Evolutionary conservation across 2,888 invertebrate species (phyloP), one percentile per base, ranked within the genome.

Genomic region (Pyrocoelia pectoralis): DNA sequence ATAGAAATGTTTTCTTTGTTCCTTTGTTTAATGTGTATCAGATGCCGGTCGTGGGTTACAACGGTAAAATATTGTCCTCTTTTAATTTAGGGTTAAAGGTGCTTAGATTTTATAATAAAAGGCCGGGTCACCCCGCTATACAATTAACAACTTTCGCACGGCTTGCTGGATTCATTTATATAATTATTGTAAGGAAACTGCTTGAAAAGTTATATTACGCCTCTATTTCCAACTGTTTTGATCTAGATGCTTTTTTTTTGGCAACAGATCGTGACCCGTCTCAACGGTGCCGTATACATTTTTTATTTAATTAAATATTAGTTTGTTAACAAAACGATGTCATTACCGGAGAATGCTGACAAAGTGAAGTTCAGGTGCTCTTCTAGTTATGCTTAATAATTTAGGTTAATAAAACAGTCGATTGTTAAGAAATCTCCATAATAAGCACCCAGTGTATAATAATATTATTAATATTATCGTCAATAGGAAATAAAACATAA

Each of bases 131-230:
- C 40, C 50, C 28, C 50, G 56, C 58, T 41, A 13, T 50, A 58
- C 51, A 58, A 58, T 58, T 58, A 58, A 51, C 40, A 50, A 50
- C 24, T 50, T 58, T 58, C 58, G 58, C 58, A 51, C 58, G 58
- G 58, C 43, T 51, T 15, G 24, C 24, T 24, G 24, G 49, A 15
- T 49, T 38, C 28, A 49, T 48, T n/a, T n/a, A n/a, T n/a, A n/a
- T 49, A 56, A 49, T 56, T 49, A 56, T 48, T 18, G 38, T 43
- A 41, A 41, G 13, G 54, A 54, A 54, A 41, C 41, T 24, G 4
- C 24, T 24, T 24, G 4, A 24, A 24, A 24, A 24, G 8, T 24
- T 24, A 24, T n/a, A n/a, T 33, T 33, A 33, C 33, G 2, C n/a
- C 33, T 2, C 9, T n/a, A 33, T 33, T 33, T 33, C 33, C 8